Evolutionary conservation across 2,797 vertebrate genomes (phyloP).

Genomic region (Anisognathus igniventris): DNA sequence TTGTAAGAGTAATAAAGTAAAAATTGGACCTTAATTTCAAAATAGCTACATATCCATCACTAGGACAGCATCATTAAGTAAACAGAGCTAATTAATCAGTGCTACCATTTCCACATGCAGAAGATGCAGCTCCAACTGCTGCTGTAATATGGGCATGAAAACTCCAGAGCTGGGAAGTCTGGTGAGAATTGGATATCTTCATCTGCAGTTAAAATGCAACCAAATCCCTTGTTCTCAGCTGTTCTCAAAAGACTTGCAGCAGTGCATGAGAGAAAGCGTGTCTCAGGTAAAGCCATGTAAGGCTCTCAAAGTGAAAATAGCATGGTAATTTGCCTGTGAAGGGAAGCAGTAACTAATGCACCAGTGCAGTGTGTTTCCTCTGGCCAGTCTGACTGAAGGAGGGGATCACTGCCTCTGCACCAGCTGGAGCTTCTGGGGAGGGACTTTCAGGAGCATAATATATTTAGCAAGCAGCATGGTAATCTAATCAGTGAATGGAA

Average conservation of each 20-base stretch:
- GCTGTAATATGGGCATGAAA: background rate
- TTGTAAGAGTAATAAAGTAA: background rate
- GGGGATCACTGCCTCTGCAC: constrained; percentile 43
- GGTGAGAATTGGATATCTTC: background rate
- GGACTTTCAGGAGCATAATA: constrained; percentile 49
- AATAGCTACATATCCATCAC: background rate
- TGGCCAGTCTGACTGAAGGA: constrained; percentile 2
- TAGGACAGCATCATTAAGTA: background rate
- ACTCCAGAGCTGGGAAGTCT: background rate
- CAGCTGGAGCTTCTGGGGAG: constrained; percentile 45
- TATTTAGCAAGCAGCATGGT: constrained; percentile 51
- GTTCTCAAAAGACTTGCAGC: background rate
- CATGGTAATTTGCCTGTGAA: background rate
- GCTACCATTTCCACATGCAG: background rate
- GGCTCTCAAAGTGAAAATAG: background rate
- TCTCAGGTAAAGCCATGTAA: background rate
- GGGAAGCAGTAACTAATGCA: background rate
- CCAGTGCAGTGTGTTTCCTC: background rate
- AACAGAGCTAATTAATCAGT: background rate
- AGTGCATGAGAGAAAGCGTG: background rate
- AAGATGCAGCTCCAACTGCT: background rate
- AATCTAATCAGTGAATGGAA: constrained; percentile 58
- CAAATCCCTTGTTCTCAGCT: background rate
- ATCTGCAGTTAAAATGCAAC: background rate
- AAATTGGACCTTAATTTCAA: background rate